Evolutionary conservation across 1,140 invertebrate genomes (phyloP).

Genomic region (Trichogramma pretiosum): DNA sequence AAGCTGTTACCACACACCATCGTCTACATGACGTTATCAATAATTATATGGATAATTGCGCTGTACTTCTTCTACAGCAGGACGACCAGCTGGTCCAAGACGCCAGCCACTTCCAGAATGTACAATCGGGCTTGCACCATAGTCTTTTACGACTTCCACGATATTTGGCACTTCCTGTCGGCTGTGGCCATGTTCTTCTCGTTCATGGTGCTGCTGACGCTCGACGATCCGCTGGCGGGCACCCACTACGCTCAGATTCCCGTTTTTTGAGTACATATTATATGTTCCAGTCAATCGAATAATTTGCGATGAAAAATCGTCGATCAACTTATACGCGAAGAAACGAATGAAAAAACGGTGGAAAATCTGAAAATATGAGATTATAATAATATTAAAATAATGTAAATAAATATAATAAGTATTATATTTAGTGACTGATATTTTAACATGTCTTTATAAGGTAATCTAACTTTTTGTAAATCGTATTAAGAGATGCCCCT

Average conservation of each 20-base stretch:
- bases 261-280: constrained; percentile 77
- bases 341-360: too few species aligned
- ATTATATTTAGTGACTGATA: too few species aligned
- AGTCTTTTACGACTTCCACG: constrained; percentile 78
- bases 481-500: too few species aligned
- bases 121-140: constrained; percentile 68
- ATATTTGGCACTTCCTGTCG: constrained; percentile 87
- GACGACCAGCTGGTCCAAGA: constrained; percentile 71
- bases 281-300: too few species aligned
- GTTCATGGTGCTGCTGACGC: constrained; percentile 70
- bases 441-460: too few species aligned
- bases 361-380: too few species aligned
- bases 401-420: too few species aligned
- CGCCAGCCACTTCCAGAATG: constrained; percentile 68
- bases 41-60: constrained; percentile 58
- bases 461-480: too few species aligned
- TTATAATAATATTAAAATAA: too few species aligned
- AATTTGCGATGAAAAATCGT: too few species aligned
- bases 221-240: constrained; percentile 69
- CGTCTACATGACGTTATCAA: constrained; percentile 57
- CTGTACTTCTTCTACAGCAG: constrained; percentile 69
- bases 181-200: constrained; percentile 80
- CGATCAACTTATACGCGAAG: too few species aligned
- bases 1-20: constrained; percentile 53
- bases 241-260: constrained; percentile 60